Conservation (phyloP, 2,113 vertebrate species). For the Campylomormyrus tamandua region DNA sequence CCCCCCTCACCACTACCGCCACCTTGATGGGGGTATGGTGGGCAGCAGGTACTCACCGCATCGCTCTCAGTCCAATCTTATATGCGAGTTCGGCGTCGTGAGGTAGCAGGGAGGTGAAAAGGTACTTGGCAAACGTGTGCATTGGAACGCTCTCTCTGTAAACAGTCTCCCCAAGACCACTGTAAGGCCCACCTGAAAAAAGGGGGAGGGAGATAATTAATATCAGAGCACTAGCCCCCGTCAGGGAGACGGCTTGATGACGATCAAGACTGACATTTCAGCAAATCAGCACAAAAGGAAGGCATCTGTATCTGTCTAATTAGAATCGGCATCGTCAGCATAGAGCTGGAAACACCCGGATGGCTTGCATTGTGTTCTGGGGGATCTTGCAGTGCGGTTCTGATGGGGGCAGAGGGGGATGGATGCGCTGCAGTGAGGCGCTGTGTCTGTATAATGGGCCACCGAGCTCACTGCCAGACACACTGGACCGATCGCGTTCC, state of each 20-base stretch:
- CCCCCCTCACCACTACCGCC: too few species aligned
- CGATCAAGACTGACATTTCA: background rate
- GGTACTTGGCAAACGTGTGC: conserved; percentile 99
- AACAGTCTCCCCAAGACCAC: conserved; percentile 86
- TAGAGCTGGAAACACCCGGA: background rate
- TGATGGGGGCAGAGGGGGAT: background rate
- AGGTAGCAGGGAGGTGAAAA: conserved; percentile 97
- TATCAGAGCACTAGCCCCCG: background rate
- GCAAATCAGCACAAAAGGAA: background rate
- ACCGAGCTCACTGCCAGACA: background rate
- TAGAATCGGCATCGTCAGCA: background rate
- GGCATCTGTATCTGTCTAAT: background rate
- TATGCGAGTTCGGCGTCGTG: conserved; percentile 94
- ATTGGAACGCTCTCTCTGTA: conserved; percentile 97
- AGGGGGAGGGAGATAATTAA: background rate
- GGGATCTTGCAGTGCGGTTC: background rate
- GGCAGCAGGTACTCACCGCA: conserved; percentile 72
- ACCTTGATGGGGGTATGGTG: background rate
- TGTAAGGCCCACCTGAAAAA: conserved; percentile 82
- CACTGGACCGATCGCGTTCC: background rate
- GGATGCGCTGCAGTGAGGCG: background rate
- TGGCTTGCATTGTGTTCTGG: background rate
- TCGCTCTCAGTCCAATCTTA: conserved; percentile 95
- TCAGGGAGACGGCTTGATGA: background rate
- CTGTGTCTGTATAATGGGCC: background rate